Evolutionary conservation across 92 coral and sea anemone genomes (phyloP).

Genomic region (Desmophyllum pertusum): DNA sequence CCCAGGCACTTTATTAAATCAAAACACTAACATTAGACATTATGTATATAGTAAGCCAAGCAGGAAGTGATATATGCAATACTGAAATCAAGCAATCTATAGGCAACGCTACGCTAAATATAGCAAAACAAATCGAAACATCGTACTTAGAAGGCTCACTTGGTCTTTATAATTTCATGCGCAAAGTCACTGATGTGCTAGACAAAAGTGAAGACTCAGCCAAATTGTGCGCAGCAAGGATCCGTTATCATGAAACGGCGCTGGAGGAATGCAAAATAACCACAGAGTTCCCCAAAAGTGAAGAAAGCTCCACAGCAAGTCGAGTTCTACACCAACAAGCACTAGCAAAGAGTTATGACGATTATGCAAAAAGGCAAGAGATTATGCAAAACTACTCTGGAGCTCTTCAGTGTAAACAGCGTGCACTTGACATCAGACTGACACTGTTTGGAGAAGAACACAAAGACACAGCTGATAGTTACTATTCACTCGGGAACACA

Average conservation of each 20-base stretch:
- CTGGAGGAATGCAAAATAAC: not conserved
- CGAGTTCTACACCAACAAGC: not conserved
- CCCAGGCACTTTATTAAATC: no score
- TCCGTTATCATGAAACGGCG: not conserved
- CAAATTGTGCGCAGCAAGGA: not conserved
- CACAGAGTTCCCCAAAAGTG: no score
- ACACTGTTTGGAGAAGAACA: constrained; percentile 18
- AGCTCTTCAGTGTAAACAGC: not conserved
- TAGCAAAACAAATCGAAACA: not conserved
- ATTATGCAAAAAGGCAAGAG: not conserved
- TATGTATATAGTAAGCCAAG: not conserved
- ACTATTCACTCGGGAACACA: not conserved
- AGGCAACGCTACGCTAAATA: not conserved
- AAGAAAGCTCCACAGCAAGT: not conserved
- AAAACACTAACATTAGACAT: not conserved
- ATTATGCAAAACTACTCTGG: not conserved
- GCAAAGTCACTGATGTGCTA: not conserved
- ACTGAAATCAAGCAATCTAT: not conserved
- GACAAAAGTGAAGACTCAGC: not conserved
- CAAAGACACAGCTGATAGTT: constrained; percentile 6
- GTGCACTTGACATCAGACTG: not conserved
- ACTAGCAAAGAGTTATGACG: not conserved
- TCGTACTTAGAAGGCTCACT: not conserved
- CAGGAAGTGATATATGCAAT: not conserved
- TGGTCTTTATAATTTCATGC: not conserved